These are phyloP conservation scores for Drosophila paracracens DNA, from an alignment of 2,888 invertebrate species.

Conservation along the genomic window DNA sequence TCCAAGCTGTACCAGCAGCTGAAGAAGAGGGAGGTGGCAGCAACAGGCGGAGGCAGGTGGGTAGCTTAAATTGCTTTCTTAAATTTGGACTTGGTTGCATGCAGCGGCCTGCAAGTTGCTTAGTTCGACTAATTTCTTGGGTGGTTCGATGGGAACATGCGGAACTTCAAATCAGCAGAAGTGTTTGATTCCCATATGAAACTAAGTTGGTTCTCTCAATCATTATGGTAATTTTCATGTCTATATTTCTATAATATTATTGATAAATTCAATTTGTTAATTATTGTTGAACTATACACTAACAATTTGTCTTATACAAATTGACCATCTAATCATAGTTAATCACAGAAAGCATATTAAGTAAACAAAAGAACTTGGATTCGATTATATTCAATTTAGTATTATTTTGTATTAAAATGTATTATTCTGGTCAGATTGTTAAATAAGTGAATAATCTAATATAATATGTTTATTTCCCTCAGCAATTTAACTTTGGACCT, in stretches of 20 bases:
- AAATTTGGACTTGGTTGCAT: slow-evolving; percentile 35
- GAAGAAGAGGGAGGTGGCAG: background rate
- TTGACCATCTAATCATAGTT: background rate
- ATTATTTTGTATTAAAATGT: background rate
- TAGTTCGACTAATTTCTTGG: slow-evolving; percentile 21
- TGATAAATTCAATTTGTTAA: background rate
- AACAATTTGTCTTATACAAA: background rate
- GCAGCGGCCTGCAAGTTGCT: slow-evolving; percentile 10
- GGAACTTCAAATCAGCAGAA: background rate
- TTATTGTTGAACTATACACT: background rate
- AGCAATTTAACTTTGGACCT: background rate
- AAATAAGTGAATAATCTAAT: no score
- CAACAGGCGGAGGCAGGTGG: slow-evolving; percentile 14
- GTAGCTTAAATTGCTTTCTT: slow-evolving; percentile 59
- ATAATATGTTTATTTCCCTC: background rate
- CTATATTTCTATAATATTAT: background rate
- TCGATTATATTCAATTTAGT: background rate
- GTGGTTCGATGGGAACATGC: slow-evolving; percentile 17
- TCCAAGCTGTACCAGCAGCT: background rate
- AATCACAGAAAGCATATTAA: background rate
- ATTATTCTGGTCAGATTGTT: background rate
- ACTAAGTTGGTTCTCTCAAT: background rate
- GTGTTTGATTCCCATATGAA: slow-evolving; percentile 1
- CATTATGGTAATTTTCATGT: background rate
- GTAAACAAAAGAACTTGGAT: background rate